Base-by-base conservation (phyloP, 2,888 invertebrate genomes). In the Suillia variegata region DNA sequence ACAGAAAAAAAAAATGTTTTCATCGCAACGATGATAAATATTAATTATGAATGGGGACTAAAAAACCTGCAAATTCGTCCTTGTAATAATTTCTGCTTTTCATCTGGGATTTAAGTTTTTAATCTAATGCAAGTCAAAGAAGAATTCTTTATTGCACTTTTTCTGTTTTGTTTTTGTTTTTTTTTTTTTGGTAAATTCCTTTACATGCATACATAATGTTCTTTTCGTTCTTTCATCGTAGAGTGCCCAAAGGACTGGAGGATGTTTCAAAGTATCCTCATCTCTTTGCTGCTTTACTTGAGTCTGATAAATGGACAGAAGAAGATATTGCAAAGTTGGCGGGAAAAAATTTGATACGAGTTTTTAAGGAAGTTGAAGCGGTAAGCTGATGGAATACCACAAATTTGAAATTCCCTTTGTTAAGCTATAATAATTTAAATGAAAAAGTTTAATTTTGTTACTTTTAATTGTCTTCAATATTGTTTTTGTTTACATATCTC, bases 191-290 rank as follows among this genome's bases (percentile, higher is more conserved):
- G 18, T n/a, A n/a, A n/a, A n/a, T 17, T n/a, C 15, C 6, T n/a
- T 31, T 31, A 12, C 50, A 20, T n/a, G 26, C 26, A 26, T n/a
- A n/a, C n/a, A n/a, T n/a, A n/a, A n/a, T 26, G 5, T 26, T 26
- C 26, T 26, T 26, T 10, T 26, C 26, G n/a, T n/a, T n/a, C n/a
- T n/a, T n/a, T n/a, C n/a, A n/a, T n/a, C n/a, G n/a, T 58, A 82
- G 82, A 64, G 82, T 82, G 59, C 93, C 94, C 31, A 88, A 87
- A 73, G 92, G 94, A 70, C 83, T 93, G 67, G 92, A 93, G 82
- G 93, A 93, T 80, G 93, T 93, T 66, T 93, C 93, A 64, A 89
- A 89, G 72, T 94, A 93, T 83, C 94, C 93, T 54, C 88, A 92
- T 81, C 84, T 94, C 67, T 85, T 94, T 77, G 92, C 92, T 17